phyloP scores from a whole-genome alignment of 1,140 invertebrate genomes.

The Conopomorpha cramerella region DNA sequence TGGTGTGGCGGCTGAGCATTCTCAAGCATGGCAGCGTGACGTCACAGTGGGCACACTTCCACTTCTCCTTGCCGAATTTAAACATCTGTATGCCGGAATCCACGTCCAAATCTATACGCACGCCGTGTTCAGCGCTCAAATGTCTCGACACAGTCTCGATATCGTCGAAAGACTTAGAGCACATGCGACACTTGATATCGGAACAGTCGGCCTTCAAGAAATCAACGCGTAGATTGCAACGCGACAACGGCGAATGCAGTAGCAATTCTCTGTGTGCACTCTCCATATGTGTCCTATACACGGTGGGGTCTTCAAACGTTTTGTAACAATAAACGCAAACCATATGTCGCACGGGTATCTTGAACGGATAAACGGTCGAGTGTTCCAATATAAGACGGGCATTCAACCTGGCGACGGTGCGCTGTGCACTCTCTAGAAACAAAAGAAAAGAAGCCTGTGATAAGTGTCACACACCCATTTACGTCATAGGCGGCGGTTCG shows the following conservation, averaged over 20 bases:
- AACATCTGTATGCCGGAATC: constrained; percentile 18
- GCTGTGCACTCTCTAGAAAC: neutral
- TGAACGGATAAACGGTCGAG: neutral
- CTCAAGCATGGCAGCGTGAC: constrained; percentile 10
- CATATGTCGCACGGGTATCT: neutral
- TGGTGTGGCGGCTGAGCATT: constrained; percentile 18
- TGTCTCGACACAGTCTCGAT: constrained; percentile 13
- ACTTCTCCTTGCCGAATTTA: constrained; percentile 13
- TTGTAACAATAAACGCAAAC: neutral
- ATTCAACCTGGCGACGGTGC: neutral
- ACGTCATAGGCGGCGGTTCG: neutral
- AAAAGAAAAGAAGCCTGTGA: neutral
- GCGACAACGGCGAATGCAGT: too few species aligned
- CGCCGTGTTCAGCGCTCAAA: constrained; percentile 9
- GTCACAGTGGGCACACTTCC: constrained; percentile 15
- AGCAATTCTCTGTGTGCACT: neutral
- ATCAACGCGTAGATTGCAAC: too few species aligned
- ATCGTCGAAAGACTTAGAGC: constrained; percentile 7
- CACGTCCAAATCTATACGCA: constrained; percentile 8
- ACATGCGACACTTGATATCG: constrained; percentile 16
- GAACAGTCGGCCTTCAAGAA: constrained; percentile 19
- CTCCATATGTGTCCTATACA: neutral
- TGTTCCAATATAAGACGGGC: neutral
- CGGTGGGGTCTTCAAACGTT: neutral
- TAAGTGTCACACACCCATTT: too few species aligned